Evolutionary conservation across 2,113 vertebrate species (phyloP).

Genomic region (Baryphthengus martii): DNA sequence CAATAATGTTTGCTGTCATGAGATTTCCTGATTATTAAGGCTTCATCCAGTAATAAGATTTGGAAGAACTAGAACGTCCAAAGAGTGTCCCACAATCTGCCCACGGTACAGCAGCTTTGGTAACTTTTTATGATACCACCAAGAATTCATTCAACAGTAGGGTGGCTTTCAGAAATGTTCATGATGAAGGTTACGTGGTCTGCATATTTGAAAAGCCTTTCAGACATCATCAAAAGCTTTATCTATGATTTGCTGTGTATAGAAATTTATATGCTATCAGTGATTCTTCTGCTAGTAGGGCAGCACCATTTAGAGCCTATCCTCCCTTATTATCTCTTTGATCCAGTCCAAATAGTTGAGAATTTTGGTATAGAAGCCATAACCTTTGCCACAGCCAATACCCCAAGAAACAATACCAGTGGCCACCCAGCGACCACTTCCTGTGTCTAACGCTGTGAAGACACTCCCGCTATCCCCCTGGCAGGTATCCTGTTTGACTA

Average conservation of each 20-base stretch:
- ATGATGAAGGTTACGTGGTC: background rate
- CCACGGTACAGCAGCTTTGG: background rate
- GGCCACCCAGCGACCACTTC: constrained; percentile 65
- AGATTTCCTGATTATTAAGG: background rate
- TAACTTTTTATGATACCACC: background rate
- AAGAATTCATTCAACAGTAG: background rate
- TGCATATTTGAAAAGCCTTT: background rate
- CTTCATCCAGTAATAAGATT: background rate
- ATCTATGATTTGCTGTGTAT: background rate
- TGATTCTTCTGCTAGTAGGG: background rate
- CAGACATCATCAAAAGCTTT: background rate
- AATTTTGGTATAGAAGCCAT: constrained; percentile 81
- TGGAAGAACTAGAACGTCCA: background rate
- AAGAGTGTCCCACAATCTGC: background rate
- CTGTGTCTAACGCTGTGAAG: constrained; percentile 30
- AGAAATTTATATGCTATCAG: background rate
- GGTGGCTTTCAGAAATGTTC: background rate
- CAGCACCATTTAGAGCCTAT: background rate
- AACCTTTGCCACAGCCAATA: constrained; percentile 68
- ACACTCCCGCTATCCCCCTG: constrained; percentile 78
- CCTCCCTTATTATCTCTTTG: constrained; percentile 54
- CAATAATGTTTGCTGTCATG: background rate
- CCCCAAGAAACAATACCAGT: constrained; percentile 81
- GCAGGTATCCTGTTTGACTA: constrained; percentile 63
- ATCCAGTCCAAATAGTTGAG: constrained; percentile 79